Percentiles rank a stretch among this genome's conserved stretches.
Conservation (phyloP, 2,797 vertebrate genomes). For the Kryptolebias ocellatus region DNA sequence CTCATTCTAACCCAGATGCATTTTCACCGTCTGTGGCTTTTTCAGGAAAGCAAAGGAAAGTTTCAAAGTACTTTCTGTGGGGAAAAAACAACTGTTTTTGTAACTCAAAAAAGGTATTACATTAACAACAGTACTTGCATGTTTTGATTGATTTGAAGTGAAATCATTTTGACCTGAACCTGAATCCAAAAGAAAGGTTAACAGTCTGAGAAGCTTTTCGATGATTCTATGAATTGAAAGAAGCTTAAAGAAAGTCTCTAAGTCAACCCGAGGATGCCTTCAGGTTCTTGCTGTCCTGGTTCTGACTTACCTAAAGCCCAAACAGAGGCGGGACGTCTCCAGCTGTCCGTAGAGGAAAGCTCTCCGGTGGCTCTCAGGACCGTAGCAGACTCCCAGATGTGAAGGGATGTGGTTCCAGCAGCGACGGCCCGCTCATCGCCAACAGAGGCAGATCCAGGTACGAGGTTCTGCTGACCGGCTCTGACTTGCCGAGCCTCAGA, state of each 20-base stretch:
- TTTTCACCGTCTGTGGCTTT: too few relatives aligned
- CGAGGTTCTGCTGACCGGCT: constrained; percentile 28
- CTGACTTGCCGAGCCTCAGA: constrained; percentile 37
- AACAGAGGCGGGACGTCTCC: constrained; percentile 27
- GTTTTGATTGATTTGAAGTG: too few relatives aligned
- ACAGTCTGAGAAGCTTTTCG: too few relatives aligned
- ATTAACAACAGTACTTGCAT: too few relatives aligned
- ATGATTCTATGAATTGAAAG: background rate
- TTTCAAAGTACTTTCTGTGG: too few relatives aligned
- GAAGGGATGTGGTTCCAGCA: constrained; percentile 32
- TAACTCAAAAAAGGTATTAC: too few relatives aligned
- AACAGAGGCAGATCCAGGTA: constrained; percentile 35
- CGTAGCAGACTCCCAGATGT: constrained; percentile 32
- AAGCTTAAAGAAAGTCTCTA: background rate
- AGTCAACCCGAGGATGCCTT: background rate
- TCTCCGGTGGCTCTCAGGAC: constrained; percentile 23
- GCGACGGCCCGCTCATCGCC: constrained; percentile 58
- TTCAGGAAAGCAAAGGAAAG: too few relatives aligned
- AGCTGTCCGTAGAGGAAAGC: constrained; percentile 19
- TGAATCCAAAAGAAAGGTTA: too few relatives aligned
- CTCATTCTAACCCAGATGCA: too few relatives aligned
- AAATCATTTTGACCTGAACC: too few relatives aligned
- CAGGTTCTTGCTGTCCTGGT: background rate
- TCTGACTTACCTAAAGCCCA: constrained; percentile 46
- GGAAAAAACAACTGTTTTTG: too few relatives aligned